Evolutionary conservation across 2,113 vertebrate genomes (phyloP).

Genomic region (Stigmatopora nigra): DNA sequence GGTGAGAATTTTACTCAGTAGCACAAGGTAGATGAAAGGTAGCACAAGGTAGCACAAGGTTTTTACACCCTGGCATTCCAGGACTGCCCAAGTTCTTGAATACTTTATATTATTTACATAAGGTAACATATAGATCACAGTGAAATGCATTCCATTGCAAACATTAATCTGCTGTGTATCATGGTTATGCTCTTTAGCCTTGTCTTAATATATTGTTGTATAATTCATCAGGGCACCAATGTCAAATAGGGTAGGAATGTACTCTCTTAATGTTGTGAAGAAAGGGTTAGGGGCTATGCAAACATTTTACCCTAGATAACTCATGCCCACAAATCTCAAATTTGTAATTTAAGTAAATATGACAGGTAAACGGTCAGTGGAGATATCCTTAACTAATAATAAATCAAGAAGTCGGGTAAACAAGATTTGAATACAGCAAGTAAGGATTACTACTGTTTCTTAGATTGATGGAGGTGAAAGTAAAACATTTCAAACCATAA

Average conservation of each 20-base stretch:
- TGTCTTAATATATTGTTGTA: slow-evolving; percentile 53
- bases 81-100: too few species aligned
- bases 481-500: slow-evolving; percentile 10
- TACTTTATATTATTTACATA: background rate
- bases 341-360: slow-evolving; percentile 68
- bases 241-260: slow-evolving; percentile 45
- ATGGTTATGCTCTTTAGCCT: slow-evolving; percentile 26
- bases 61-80: too few species aligned
- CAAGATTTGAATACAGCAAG: background rate
- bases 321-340: slow-evolving; percentile 38
- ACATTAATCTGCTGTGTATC: slow-evolving; percentile 36
- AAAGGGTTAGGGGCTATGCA: slow-evolving; percentile 53
- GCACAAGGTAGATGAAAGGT: too few species aligned
- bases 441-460: slow-evolving; percentile 14
- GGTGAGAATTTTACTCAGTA: too few species aligned
- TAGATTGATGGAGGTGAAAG: slow-evolving; percentile 26
- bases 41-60: too few species aligned
- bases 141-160: slow-evolving; percentile 16
- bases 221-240: slow-evolving; percentile 66
- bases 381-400: slow-evolving; percentile 69
- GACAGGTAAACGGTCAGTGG: slow-evolving; percentile 70
- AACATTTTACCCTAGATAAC: slow-evolving; percentile 60
- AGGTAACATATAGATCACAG: background rate
- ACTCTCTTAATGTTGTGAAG: slow-evolving; percentile 66
- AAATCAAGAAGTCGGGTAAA: slow-evolving; percentile 60